Conservation (phyloP, 2,888 invertebrate genomes). For the Amaurobius ferox region DNA sequence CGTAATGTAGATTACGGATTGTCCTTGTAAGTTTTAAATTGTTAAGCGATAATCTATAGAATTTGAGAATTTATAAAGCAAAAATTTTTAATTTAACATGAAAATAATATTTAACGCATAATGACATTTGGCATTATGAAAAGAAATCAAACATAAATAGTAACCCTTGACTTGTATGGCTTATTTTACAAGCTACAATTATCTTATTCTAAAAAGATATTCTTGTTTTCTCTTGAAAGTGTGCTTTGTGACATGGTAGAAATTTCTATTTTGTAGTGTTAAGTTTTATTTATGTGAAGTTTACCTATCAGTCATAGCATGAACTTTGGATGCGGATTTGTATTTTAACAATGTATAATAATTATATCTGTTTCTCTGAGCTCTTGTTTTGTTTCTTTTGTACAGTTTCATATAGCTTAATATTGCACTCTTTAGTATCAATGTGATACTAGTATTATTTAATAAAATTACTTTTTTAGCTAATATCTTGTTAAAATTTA, state of each 20-base stretch:
- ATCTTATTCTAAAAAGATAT: background rate
- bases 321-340: background rate
- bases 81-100: too few species aligned
- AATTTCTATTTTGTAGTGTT: background rate
- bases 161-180: too few species aligned
- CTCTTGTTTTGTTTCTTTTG: background rate
- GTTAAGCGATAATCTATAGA: too few species aligned
- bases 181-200: too few species aligned
- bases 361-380: background rate
- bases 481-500: too few species aligned
- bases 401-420: constrained; percentile 1
- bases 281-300: background rate
- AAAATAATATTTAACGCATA: too few species aligned
- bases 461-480: background rate
- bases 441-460: constrained; percentile 5
- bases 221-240: background rate
- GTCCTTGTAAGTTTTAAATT: too few species aligned
- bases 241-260: background rate
- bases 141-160: too few species aligned
- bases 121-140: too few species aligned
- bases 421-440: background rate
- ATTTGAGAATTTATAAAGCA: too few species aligned
- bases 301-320: background rate
- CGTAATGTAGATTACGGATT: too few species aligned
- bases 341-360: background rate